Evolutionary conservation across 1,140 invertebrate genomes (phyloP).

Genomic region (Cecropterus lyciades): DNA sequence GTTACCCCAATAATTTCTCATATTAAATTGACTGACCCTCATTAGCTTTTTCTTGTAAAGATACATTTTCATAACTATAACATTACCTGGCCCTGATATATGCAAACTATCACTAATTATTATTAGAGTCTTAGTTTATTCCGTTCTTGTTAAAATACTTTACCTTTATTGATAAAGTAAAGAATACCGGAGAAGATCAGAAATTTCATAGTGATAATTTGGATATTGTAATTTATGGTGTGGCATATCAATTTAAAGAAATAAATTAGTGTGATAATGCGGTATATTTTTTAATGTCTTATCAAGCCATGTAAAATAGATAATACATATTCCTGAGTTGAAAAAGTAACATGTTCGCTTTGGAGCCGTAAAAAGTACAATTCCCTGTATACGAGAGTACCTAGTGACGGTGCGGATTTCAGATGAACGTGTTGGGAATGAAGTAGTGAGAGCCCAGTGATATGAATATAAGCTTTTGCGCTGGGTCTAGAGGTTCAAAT

Average conservation of each 20-base stretch:
- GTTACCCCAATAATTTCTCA: too few relatives aligned
- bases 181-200: background rate
- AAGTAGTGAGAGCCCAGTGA: background rate
- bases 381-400: background rate
- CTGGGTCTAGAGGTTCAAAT: too few relatives aligned
- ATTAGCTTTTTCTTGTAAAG: conserved; percentile 2
- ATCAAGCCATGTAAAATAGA: too few relatives aligned
- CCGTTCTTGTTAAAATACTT: conserved; percentile 10
- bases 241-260: too few relatives aligned
- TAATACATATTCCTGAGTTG: too few relatives aligned
- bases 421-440: background rate
- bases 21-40: too few relatives aligned
- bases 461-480: too few relatives aligned
- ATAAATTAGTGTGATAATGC: too few relatives aligned
- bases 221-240: too few relatives aligned
- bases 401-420: background rate
- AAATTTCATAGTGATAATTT: too few relatives aligned
- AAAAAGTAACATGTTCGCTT: background rate
- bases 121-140: conserved; percentile 16
- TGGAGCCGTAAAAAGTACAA: background rate
- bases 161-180: conserved; percentile 1
- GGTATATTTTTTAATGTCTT: too few relatives aligned
- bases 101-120: conserved; percentile 10
- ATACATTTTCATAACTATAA: background rate
- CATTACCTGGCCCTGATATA: background rate